Evolutionary conservation across 2,888 invertebrate species (phyloP).

Genomic region (Stenotaenia linearis): DNA sequence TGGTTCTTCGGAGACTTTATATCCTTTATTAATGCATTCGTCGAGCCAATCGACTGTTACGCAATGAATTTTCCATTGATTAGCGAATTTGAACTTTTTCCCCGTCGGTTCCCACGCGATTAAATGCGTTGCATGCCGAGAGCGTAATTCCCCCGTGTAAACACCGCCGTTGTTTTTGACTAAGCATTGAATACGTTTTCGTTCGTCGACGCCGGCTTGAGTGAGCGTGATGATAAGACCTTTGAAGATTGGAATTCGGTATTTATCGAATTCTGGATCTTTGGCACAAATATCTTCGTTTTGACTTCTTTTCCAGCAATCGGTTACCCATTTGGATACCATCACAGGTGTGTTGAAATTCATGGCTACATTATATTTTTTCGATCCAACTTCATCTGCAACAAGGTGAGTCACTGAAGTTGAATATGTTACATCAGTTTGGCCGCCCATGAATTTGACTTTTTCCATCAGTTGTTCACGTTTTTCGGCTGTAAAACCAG

Average conservation of each 20-base stretch:
- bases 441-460: constrained; percentile 48
- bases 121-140: constrained; percentile 53
- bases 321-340: constrained; percentile 70
- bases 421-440: constrained; percentile 45
- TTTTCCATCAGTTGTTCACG: constrained; percentile 40
- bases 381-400: constrained; percentile 54
- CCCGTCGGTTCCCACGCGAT: constrained; percentile 56
- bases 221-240: constrained; percentile 73
- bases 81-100: constrained; percentile 63
- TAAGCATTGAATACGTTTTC: constrained; percentile 59
- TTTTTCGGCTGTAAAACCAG: no score
- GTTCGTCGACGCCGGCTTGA: constrained; percentile 60
- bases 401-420: constrained; percentile 70
- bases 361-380: constrained; percentile 57
- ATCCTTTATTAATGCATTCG: constrained; percentile 67
- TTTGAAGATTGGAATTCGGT: constrained; percentile 65
- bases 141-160: constrained; percentile 54
- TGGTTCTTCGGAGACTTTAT: constrained; percentile 58
- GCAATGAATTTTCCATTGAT: constrained; percentile 59
- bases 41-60: constrained; percentile 71
- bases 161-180: constrained; percentile 67
- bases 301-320: constrained; percentile 70
- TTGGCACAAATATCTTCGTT: constrained; percentile 58
- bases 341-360: constrained; percentile 65
- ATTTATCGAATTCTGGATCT: constrained; percentile 59